phyloP scores from a whole-genome alignment of 35 echinoderm and acorn worm genomes.

The Diadema setosum region DNA sequence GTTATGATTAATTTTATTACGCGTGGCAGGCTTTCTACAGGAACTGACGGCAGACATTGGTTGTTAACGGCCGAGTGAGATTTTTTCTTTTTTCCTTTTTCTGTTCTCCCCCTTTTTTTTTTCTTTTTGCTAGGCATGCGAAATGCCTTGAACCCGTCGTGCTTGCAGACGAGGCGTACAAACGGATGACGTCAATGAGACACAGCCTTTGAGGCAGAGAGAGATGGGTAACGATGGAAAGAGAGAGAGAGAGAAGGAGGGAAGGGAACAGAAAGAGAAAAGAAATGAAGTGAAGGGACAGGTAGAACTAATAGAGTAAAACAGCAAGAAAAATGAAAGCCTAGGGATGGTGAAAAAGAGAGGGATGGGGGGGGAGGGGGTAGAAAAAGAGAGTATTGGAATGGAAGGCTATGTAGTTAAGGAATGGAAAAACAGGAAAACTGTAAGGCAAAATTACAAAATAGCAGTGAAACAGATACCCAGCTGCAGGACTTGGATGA shows the following conservation, averaged over 20 bases:
- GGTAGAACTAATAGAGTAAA: not conserved
- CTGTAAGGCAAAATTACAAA: no score
- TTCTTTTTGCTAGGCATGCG: no score
- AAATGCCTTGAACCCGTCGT: slow-evolving; percentile 9
- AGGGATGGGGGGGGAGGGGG: not conserved
- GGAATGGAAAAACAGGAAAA: no score
- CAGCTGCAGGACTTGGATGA: no score
- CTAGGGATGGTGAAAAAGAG: not conserved
- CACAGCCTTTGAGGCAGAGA: not conserved
- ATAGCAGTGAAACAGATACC: no score
- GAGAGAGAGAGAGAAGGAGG: not conserved
- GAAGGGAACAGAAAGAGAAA: not conserved
- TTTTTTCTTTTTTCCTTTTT: not conserved
- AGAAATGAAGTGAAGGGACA: not conserved
- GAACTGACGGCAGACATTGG: not conserved
- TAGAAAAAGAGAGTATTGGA: not conserved
- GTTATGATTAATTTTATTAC: slow-evolving; percentile 24
- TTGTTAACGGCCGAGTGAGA: not conserved
- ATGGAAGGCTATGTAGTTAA: no score
- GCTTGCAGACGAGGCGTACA: not conserved
- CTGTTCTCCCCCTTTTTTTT: not conserved
- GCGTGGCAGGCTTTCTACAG: not conserved
- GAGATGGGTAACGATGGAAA: not conserved
- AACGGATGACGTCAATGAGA: slow-evolving; percentile 12
- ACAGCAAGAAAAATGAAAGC: not conserved